Evolutionary conservation across 2,888 invertebrate species (phyloP).

Genomic region (Physocephala rufipes): DNA sequence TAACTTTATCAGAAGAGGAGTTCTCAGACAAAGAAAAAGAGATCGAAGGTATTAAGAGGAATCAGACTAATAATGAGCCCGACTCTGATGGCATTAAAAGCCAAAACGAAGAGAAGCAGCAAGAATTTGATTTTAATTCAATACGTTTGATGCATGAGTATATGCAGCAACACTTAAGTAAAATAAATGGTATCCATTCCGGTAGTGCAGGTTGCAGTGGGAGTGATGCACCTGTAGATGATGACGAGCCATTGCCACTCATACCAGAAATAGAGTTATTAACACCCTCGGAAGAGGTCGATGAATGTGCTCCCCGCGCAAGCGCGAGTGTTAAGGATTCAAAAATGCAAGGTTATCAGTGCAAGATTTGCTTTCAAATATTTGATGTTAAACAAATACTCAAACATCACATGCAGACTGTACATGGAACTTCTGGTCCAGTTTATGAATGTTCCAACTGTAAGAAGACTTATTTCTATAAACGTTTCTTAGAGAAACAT

Average conservation of each 20-base stretch:
- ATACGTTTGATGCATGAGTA: constrained; percentile 63
- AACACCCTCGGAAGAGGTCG: constrained; percentile 58
- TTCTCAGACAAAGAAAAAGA: constrained; percentile 40
- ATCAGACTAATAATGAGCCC: constrained; percentile 35
- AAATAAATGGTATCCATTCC: constrained; percentile 48
- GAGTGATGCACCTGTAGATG: constrained; percentile 51
- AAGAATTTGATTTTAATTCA: constrained; percentile 56
- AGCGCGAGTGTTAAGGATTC: constrained; percentile 30
- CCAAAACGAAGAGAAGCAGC: constrained; percentile 36
- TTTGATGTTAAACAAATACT: constrained; percentile 63
- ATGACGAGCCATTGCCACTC: constrained; percentile 61
- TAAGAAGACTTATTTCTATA: constrained; percentile 64
- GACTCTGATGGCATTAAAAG: constrained; percentile 52
- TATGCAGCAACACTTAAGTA: constrained; percentile 61
- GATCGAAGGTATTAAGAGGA: constrained; percentile 9
- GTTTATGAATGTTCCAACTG: constrained; percentile 64
- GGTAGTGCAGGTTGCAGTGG: constrained; percentile 39
- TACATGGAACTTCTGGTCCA: constrained; percentile 61
- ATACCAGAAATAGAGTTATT: constrained; percentile 64
- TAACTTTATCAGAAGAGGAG: constrained; percentile 44
- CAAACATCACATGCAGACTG: constrained; percentile 63
- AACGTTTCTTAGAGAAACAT: constrained; percentile 64
- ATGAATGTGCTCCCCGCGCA: constrained; percentile 47
- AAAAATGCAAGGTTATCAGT: constrained; percentile 57
- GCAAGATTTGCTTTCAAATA: constrained; percentile 60